phyloP scores from a whole-genome alignment of 2,797 vertebrate species.

The Spinus olivaceus region DNA sequence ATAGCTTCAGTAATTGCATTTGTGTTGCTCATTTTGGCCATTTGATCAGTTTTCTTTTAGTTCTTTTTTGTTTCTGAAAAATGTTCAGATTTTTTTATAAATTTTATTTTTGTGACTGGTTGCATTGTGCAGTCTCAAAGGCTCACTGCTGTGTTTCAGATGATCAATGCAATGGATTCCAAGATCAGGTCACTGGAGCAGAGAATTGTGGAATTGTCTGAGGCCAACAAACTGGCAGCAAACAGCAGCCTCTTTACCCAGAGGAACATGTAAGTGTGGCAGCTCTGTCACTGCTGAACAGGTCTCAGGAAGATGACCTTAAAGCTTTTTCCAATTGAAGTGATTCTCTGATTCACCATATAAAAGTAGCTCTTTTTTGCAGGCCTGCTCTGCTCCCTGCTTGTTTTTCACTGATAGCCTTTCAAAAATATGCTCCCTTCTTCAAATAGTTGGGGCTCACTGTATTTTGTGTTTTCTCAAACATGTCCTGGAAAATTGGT shows the following conservation, averaged over 20 bases:
- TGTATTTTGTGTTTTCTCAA: neutral
- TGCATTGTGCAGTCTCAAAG: neutral
- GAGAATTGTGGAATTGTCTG: slow-evolving; percentile 93
- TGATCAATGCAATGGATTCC: slow-evolving; percentile 99
- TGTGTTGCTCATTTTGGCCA: neutral
- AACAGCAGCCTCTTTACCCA: slow-evolving; percentile 99
- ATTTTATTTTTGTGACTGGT: neutral
- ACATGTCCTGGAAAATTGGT: neutral
- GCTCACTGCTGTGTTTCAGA: slow-evolving; percentile 78
- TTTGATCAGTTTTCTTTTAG: neutral
- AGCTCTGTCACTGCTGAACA: neutral
- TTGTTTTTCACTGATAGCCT: neutral
- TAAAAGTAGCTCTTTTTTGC: neutral
- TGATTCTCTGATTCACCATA: neutral
- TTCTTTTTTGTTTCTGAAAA: neutral
- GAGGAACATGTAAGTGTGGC: slow-evolving; percentile 94
- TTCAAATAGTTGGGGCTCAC: neutral
- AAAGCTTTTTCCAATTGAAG: neutral
- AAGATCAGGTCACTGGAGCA: slow-evolving; percentile 98
- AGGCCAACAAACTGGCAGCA: slow-evolving; percentile 97
- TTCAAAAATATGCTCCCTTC: neutral
- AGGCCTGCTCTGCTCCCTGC: neutral
- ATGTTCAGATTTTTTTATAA: neutral
- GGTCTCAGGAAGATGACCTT: neutral
- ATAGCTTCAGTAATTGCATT: neutral